Percentiles rank a stretch among this genome's conserved stretches.
phyloP scores from a whole-genome alignment of 2,888 invertebrate genomes.

The Hirtodrosophila alboralis region DNA sequence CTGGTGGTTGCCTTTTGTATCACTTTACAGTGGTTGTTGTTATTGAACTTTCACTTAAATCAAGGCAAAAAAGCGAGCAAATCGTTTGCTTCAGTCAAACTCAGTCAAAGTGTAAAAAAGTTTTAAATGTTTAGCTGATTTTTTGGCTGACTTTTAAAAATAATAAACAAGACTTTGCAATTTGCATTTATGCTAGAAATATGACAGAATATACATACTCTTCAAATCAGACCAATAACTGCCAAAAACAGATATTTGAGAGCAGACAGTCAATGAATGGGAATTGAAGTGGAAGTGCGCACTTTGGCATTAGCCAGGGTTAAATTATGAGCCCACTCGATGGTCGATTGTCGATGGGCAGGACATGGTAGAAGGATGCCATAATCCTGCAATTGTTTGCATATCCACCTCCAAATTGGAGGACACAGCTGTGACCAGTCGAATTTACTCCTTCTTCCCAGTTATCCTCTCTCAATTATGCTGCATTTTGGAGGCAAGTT shows the following conservation, averaged over 20 bases:
- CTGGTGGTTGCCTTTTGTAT: slow-evolving; percentile 16
- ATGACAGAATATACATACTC: slow-evolving; percentile 12
- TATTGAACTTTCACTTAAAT: slow-evolving; percentile 26
- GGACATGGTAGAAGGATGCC: slow-evolving; percentile 1
- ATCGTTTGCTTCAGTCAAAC: slow-evolving; percentile 36
- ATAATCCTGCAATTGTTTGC: slow-evolving; percentile 52
- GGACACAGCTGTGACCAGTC: background rate
- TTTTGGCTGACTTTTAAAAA: slow-evolving; percentile 1
- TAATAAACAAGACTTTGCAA: slow-evolving; percentile 33
- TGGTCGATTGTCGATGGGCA: slow-evolving; percentile 27
- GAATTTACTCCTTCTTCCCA: slow-evolving; percentile 12
- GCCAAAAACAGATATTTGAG: slow-evolving; percentile 55
- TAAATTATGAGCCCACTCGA: slow-evolving; percentile 64
- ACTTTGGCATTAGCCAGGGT: slow-evolving; percentile 62
- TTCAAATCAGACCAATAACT: slow-evolving; percentile 44
- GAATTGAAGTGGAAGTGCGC: slow-evolving; percentile 63
- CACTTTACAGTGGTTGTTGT: slow-evolving; percentile 17
- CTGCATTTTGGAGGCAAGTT: slow-evolving; percentile 41
- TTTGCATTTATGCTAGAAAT: slow-evolving; percentile 27
- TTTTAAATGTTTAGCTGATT: background rate
- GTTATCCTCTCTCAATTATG: background rate
- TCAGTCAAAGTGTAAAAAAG: too few relatives aligned
- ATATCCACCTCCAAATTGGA: slow-evolving; percentile 11
- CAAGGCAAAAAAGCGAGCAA: slow-evolving; percentile 24
- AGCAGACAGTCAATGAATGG: slow-evolving; percentile 13